Conservation (phyloP, 2,888 invertebrate species). For the Lymantria monacha region DNA sequence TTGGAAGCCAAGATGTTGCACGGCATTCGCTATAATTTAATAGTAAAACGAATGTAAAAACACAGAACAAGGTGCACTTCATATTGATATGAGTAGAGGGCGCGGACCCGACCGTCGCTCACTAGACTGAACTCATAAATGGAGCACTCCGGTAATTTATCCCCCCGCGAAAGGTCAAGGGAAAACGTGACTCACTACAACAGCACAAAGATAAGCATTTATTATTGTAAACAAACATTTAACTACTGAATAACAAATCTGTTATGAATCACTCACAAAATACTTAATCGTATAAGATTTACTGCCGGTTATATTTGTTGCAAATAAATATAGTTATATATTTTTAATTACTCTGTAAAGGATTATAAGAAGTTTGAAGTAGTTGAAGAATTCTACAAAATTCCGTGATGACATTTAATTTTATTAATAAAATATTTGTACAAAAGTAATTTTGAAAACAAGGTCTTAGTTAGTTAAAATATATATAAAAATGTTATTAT, state of each 20-base stretch:
- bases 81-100: conserved; percentile 37
- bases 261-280: neutral
- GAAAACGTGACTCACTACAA: conserved; percentile 42
- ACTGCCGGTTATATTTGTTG: too few relatives aligned
- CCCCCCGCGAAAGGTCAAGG: conserved; percentile 56
- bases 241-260: neutral
- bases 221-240: conserved; percentile 16
- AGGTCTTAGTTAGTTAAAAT: too few relatives aligned
- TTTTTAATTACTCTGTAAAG: too few relatives aligned
- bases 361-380: too few relatives aligned
- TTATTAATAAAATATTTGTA: too few relatives aligned
- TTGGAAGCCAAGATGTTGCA: conserved; percentile 51
- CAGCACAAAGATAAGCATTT: neutral
- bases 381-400: too few relatives aligned
- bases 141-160: conserved; percentile 46
- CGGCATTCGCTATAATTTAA: conserved; percentile 49
- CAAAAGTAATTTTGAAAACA: too few relatives aligned
- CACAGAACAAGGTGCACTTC: conserved; percentile 47
- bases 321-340: too few relatives aligned
- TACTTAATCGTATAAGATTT: too few relatives aligned
- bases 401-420: too few relatives aligned
- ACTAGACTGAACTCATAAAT: conserved; percentile 44
- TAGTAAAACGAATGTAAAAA: conserved; percentile 46
- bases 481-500: too few relatives aligned
- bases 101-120: conserved; percentile 22